Evolutionary conservation across 1,140 invertebrate genomes (phyloP).

Genomic region (Scaptomyza hsui): DNA sequence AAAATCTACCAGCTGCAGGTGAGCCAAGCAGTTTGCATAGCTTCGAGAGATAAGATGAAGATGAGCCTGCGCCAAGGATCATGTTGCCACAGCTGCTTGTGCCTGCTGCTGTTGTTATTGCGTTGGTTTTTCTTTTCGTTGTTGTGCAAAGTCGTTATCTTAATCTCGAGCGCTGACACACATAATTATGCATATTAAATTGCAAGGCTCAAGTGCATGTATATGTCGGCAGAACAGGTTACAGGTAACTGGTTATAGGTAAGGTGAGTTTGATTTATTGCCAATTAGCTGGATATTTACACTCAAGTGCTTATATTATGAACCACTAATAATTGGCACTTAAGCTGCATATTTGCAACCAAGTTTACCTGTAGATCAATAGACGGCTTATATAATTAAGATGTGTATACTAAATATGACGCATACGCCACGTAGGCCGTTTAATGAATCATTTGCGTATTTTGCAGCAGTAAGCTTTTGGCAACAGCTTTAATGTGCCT

Average conservation of each 20-base stretch:
- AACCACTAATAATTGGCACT: constrained; percentile 44
- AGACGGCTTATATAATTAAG: constrained; percentile 7
- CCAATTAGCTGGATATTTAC: constrained; percentile 66
- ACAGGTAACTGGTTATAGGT: neutral
- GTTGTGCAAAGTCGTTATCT: constrained; percentile 8
- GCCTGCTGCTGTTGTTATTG: neutral
- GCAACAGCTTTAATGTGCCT: constrained; percentile 22
- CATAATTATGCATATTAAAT: constrained; percentile 71
- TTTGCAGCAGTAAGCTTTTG: neutral
- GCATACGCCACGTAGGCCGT: constrained; percentile 42
- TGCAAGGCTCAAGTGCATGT: constrained; percentile 53
- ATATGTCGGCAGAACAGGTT: constrained; percentile 21
- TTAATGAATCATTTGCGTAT: neutral
- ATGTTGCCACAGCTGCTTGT: constrained; percentile 5
- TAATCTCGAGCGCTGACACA: constrained; percentile 13
- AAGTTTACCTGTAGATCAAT: constrained; percentile 1
- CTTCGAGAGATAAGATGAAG: constrained; percentile 16
- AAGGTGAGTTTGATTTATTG: constrained; percentile 62
- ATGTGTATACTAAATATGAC: constrained; percentile 29
- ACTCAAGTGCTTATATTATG: constrained; percentile 44
- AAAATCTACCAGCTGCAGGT: constrained; percentile 21
- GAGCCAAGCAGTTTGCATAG: constrained; percentile 7
- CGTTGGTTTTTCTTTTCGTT: constrained; percentile 2
- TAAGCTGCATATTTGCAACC: constrained; percentile 36
- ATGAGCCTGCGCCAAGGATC: constrained; percentile 20